Evolutionary conservation across 53 echinoderm and acorn worm genomes (phyloP).

Genomic region (Paelopatides confundens): DNA sequence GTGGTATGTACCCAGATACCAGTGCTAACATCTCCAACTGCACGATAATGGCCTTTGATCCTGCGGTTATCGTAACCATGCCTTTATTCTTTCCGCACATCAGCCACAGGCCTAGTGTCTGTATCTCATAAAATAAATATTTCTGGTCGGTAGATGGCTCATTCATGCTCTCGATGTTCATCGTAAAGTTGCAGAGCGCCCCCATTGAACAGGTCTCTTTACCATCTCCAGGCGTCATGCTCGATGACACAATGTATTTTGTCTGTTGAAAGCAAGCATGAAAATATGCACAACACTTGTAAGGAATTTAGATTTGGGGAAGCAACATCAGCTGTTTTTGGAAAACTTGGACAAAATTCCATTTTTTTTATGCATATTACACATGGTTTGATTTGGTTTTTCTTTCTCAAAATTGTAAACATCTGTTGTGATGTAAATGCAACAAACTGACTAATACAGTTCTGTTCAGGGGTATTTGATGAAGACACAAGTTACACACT

Average conservation of each 20-base stretch:
- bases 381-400: too few relatives aligned
- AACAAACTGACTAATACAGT: too few relatives aligned
- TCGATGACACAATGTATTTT: conserved; percentile 74
- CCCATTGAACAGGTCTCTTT: conserved; percentile 90
- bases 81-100: conserved; percentile 96
- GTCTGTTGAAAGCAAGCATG: conserved; percentile 88
- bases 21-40: conserved; percentile 88
- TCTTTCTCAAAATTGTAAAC: too few relatives aligned
- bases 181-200: conserved; percentile 78
- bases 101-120: conserved; percentile 89
- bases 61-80: conserved; percentile 61
- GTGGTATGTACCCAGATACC: conserved; percentile 81
- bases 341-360: too few relatives aligned
- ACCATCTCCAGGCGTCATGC: conserved; percentile 73
- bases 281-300: too few relatives aligned
- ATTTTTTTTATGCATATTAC: too few relatives aligned
- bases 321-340: too few relatives aligned
- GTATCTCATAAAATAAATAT: conserved; percentile 88
- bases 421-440: too few relatives aligned
- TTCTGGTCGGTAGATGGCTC: neutral
- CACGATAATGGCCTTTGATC: conserved; percentile 70
- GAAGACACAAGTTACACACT: too few relatives aligned
- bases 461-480: too few relatives aligned
- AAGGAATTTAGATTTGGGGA: too few relatives aligned
- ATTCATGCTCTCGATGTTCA: conserved; percentile 68